Evolutionary conservation across 2,113 vertebrate genomes (phyloP), one percentile per base, ranked within the genome.

Genomic region (Sinocyclocheilus grahami): DNA sequence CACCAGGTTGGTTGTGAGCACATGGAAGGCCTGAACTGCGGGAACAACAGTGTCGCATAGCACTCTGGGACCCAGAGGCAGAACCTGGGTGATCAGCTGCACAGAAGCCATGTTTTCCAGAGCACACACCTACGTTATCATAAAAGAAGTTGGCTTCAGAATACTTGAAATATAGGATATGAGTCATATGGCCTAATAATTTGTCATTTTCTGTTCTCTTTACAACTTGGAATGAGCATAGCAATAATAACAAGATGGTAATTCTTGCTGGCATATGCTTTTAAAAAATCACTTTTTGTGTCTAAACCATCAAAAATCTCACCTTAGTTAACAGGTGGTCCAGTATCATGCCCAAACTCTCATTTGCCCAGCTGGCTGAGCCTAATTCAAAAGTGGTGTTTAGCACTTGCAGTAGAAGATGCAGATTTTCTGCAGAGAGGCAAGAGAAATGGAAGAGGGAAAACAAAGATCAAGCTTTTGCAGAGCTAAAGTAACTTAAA

Each of bases 121-220:
- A 2, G 7, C 2, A 62, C 95, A 96, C 78, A 95, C 88, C 95
- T 95, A 69, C 2, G 89, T 91, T 7, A 86, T 37, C 11, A 75
- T 24, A 1, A 53, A 39, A 79, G 8, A 20, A 63, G 22, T 62
- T 12, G 4, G 20, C 10, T 72, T 72, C 37, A 72, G 20, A 72
- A 72, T 62, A 42, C 5, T 20, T 30, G 24, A 53, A 82, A 46
- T n/a, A 74, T 7, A 55, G 27, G 12, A 22, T 39, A 22, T 7
- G 16, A 42, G 7, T 5, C 58, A 22, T 4, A 84, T 76, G 1
- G 2, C 7, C 8, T 8, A 48, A n/a, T 11, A 0, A 30, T n/a
- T 13, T 60, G 5, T 3, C 27, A 14, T 69, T 37, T 37, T 69
- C 30, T 33, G 37, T 33, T 20, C 8, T 39, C 22, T n/a, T n/a